Percentiles rank a stretch among this genome's conserved stretches.
phyloP scores from a whole-genome alignment of 2,888 invertebrate genomes.

The Cryptus armator region DNA sequence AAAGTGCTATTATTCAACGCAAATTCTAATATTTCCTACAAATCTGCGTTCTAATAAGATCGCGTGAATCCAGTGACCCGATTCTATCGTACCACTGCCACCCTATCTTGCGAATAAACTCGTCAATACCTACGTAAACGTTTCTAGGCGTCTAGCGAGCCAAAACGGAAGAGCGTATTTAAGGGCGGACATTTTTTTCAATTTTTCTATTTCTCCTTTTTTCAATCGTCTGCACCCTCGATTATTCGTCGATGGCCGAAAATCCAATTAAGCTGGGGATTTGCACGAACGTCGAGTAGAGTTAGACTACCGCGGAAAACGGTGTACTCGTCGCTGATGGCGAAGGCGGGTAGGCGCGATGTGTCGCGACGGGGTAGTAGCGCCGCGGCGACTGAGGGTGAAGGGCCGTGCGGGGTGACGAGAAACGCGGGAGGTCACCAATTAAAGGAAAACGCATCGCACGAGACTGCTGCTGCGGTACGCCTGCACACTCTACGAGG shows the following conservation, averaged over 20 bases:
- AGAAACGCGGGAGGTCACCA: constrained; percentile 67
- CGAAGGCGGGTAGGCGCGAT: constrained; percentile 38
- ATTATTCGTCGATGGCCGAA: constrained; percentile 40
- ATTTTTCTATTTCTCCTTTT: background rate
- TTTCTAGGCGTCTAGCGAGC: no score
- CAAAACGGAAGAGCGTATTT: no score
- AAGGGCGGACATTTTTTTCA: background rate
- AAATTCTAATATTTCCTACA: background rate
- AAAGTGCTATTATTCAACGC: background rate
- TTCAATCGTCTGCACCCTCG: constrained; percentile 9
- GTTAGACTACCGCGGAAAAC: constrained; percentile 21
- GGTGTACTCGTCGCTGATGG: constrained; percentile 43
- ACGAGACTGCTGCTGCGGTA: constrained; percentile 40
- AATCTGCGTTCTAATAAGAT: background rate
- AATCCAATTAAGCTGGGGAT: constrained; percentile 39
- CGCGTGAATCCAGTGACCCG: no score
- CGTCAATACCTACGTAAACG: no score
- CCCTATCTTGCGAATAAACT: no score
- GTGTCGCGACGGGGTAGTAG: constrained; percentile 44
- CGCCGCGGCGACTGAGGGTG: constrained; percentile 27
- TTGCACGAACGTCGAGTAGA: constrained; percentile 15
- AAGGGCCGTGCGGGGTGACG: constrained; percentile 52
- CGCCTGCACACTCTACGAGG: constrained; percentile 23
- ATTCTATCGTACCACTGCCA: no score
- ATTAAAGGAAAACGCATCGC: constrained; percentile 70